Evolutionary conservation across 64 coral and sea anemone genomes (phyloP), one percentile per base, ranked within the genome.

Genomic region (Montipora capricornis): DNA sequence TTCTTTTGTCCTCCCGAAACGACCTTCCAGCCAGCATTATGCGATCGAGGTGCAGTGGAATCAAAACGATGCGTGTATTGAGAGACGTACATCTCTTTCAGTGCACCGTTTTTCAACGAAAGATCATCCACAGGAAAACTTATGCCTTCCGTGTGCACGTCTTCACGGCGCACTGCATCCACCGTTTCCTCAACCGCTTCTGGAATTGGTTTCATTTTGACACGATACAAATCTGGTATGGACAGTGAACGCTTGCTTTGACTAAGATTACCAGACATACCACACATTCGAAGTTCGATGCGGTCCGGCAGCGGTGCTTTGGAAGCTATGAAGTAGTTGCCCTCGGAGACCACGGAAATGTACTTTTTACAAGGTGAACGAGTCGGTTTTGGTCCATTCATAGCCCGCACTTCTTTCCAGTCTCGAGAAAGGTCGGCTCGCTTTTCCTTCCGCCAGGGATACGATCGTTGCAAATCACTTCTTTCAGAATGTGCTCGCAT

Each of bases 21-120:
- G 8, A 98, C 92, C 88, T 92, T 98, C 96, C 96, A 98, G 11
- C 96, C 96, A 45, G 93, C 96, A 49, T 92, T 95, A 44, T 98
- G 96, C 20, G 93, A 92, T 5, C 85, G 89, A 77, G 96, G 96
- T 20, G 80, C 90, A 17, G 75, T 80, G 19, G 89, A 44, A 79
- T 98, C 93, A 37, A 98, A 98, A 68, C 92, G 87, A 17, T 95
- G 96, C 19, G 93, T 98, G 79, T 98, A 98, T 20, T 98, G 96
- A 10, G 96, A 91, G 24, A 95, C 84, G 44, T 98, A 98, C 96
- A 98, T 95, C 64, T 98, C 96, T 60, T 98, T 98, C 7, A 95
- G 47, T 53, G 88, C 78, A 14, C 91, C 93, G 47, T 89, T 86
- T n/a, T 52, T 82, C 37, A 71, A 89, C 6, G 69, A 47, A 6